Evolutionary conservation across 23 tunicate species (phyloP).

Genomic region (Trididemnum miniatum): DNA sequence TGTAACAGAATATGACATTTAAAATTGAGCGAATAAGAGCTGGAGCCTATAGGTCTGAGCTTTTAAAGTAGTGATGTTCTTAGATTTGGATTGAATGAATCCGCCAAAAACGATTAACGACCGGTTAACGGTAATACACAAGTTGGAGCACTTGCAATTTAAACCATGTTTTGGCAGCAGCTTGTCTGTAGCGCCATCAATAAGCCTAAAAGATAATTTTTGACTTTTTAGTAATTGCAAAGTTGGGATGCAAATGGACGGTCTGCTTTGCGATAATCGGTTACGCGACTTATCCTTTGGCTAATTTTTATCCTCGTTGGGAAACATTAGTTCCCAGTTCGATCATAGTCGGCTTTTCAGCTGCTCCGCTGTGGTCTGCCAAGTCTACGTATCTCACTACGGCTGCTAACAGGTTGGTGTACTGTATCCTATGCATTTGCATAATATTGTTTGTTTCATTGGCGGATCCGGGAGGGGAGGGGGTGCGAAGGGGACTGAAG

Average conservation of each 20-base stretch:
- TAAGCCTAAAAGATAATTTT: too few species aligned
- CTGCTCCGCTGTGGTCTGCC: constrained; percentile 97
- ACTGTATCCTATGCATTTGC: background rate
- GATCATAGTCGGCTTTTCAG: constrained; percentile 75
- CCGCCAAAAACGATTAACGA: too few species aligned
- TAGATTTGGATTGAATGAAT: too few species aligned
- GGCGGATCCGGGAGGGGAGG: too few species aligned
- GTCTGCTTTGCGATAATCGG: constrained; percentile 71
- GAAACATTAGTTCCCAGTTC: constrained; percentile 85
- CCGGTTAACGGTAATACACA: too few species aligned
- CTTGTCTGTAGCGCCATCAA: too few species aligned
- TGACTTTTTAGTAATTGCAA: constrained; percentile 61
- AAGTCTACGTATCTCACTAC: constrained; percentile 84
- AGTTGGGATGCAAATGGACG: constrained; percentile 91
- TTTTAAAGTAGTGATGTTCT: too few species aligned
- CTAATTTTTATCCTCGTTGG: constrained; percentile 88
- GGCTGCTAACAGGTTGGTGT: constrained; percentile 60
- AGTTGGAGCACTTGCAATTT: too few species aligned
- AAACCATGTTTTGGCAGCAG: too few species aligned
- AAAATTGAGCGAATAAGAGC: too few species aligned
- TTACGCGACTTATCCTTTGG: constrained; percentile 75
- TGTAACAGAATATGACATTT: too few species aligned
- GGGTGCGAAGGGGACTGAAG: background rate
- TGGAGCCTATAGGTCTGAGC: too few species aligned
- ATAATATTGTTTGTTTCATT: background rate